phyloP scores from a whole-genome alignment of 2,113 vertebrate species.

The Myiagra hebetior region DNA sequence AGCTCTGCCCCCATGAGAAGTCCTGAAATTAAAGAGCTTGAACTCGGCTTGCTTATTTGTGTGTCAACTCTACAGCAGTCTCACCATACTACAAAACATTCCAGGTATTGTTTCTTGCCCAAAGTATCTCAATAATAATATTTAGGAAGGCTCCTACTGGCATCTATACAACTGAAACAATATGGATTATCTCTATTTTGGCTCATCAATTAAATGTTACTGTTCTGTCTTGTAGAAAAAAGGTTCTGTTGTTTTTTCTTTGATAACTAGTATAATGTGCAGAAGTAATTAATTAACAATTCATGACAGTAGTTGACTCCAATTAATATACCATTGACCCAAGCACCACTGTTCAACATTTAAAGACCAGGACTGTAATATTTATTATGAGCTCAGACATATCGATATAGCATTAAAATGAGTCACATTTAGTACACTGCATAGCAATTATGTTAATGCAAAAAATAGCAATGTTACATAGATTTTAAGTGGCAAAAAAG shows the following conservation, averaged over 20 bases:
- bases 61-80: not conserved
- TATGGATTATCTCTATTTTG: not conserved
- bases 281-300: constrained; percentile 72
- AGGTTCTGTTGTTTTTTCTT: not conserved
- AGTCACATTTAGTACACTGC: constrained; percentile 53
- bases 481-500: not conserved
- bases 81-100: not conserved
- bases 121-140: not conserved
- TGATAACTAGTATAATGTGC: constrained; percentile 30
- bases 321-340: constrained; percentile 66
- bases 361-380: constrained; percentile 55
- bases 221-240: not conserved
- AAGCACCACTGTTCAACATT: constrained; percentile 37
- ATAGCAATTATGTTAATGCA: constrained; percentile 40
- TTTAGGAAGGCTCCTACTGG: not conserved
- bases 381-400: constrained; percentile 66
- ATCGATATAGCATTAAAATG: constrained; percentile 66
- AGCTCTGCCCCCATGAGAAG: not conserved
- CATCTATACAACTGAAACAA: not conserved
- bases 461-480: not conserved
- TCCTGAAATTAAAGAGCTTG: not conserved
- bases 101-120: not conserved
- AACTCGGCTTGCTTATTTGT: not conserved
- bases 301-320: constrained; percentile 65
- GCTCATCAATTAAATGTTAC: not conserved